These are phyloP conservation scores for Cynopterus brachyotis DNA, from an alignment of 2,113 vertebrate species.

Conservation along the genomic window DNA sequence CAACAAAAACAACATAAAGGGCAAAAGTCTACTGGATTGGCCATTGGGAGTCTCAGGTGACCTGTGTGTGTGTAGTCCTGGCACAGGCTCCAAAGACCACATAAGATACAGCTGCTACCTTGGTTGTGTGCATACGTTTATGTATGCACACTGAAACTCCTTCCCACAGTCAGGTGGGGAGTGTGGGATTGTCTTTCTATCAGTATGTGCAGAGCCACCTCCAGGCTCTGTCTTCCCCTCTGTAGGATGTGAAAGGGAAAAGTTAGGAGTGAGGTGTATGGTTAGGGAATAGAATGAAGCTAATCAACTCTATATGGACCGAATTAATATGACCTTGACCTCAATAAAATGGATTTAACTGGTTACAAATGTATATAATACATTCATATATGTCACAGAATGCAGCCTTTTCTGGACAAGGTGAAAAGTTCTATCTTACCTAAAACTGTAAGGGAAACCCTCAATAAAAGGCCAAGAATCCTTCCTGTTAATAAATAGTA, in stretches of 20 bases:
- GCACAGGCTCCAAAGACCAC: not conserved
- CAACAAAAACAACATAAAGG: not conserved
- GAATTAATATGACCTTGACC: not conserved
- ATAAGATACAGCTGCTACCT: not conserved
- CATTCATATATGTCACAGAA: not conserved
- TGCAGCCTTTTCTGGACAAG: not conserved
- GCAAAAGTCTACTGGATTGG: not conserved
- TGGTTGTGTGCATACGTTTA: not conserved
- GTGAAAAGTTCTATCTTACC: slow-evolving; percentile 83
- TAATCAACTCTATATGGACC: not conserved
- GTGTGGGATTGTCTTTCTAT: not conserved
- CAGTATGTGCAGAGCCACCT: not conserved
- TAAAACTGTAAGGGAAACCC: slow-evolving; percentile 94
- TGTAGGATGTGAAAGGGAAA: not conserved
- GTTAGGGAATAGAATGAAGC: not conserved
- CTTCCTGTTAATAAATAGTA: slow-evolving; percentile 90
- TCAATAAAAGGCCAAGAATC: slow-evolving; percentile 90
- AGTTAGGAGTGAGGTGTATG: not conserved
- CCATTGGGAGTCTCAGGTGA: not conserved
- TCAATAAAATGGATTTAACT: not conserved
- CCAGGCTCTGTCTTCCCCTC: not conserved
- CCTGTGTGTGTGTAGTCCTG: not conserved
- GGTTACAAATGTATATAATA: not conserved
- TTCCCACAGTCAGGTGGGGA: not conserved
- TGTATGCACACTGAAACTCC: not conserved